Evolutionary conservation across 2,888 invertebrate species (phyloP).

Genomic region (Pogonocherus hispidulus): DNA sequence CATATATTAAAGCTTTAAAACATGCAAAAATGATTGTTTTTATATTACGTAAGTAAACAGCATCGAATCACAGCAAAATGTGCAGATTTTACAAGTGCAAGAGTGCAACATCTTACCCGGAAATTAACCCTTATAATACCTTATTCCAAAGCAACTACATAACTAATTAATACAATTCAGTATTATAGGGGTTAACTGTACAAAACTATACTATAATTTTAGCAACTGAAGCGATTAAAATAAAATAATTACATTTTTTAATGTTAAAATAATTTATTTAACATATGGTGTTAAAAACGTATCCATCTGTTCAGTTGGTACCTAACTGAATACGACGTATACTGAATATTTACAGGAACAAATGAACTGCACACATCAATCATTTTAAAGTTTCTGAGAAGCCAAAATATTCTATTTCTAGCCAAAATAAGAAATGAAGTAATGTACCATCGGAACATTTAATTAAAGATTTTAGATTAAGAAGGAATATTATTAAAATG

Average conservation of each 20-base stretch:
- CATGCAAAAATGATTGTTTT: constrained; percentile 56
- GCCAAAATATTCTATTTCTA: no score
- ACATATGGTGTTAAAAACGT: background rate
- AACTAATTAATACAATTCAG: background rate
- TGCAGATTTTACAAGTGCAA: constrained; percentile 55
- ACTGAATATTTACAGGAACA: background rate
- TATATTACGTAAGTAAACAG: constrained; percentile 46
- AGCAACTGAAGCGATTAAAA: background rate
- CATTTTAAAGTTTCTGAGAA: background rate
- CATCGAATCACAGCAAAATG: constrained; percentile 58
- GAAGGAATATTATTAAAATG: no score
- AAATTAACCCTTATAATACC: constrained; percentile 2
- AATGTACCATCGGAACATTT: no score
- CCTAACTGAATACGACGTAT: background rate
- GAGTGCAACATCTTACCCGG: constrained; percentile 21
- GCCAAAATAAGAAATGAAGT: no score
- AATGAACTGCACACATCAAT: background rate
- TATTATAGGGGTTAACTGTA: background rate
- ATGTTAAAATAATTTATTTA: no score
- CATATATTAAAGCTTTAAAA: constrained; percentile 44
- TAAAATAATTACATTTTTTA: no score
- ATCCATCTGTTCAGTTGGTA: background rate
- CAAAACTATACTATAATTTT: constrained; percentile 9
- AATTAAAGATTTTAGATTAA: no score
- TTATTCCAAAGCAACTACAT: background rate